A percentile compares a stretch with the other conserved stretches of the same genome.
These are phyloP conservation scores for Nomada lathburiana DNA, from an alignment of 2,888 invertebrate species.

Conservation along the genomic window DNA sequence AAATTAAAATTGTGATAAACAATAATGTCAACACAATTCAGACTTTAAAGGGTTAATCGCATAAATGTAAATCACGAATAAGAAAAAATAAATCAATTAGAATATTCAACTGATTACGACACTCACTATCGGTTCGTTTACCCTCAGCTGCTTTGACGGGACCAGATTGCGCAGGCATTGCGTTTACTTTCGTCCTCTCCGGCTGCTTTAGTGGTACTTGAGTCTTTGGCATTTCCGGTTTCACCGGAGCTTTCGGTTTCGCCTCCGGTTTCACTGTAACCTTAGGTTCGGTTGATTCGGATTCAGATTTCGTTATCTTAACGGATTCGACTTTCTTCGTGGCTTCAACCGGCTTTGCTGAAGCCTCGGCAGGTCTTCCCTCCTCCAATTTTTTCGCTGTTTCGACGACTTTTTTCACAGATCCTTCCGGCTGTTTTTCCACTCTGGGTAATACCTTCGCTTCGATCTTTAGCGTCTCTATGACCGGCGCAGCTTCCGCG, in stretches of 20 bases:
- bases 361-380: conserved; percentile 35
- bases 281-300: conserved; percentile 54
- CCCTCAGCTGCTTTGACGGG: conserved; percentile 54
- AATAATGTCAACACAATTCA: no score
- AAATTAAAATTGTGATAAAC: no score
- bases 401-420: conserved; percentile 34
- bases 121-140: conserved; percentile 75
- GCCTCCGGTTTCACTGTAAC: conserved; percentile 32
- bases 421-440: conserved; percentile 31
- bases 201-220: conserved; percentile 51
- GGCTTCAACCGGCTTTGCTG: conserved; percentile 28
- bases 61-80: neutral
- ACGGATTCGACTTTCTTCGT: conserved; percentile 57
- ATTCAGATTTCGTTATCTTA: conserved; percentile 48
- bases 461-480: conserved; percentile 38
- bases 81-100: neutral
- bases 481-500: conserved; percentile 38
- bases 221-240: conserved; percentile 52
- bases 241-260: conserved; percentile 35
- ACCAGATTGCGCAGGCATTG: conserved; percentile 47
- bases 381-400: conserved; percentile 37
- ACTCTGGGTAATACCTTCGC: conserved; percentile 33
- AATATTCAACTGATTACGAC: conserved; percentile 26
- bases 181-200: conserved; percentile 53
- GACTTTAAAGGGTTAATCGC: no score